Evolutionary conservation across 2,113 vertebrate species (phyloP).

Genomic region (Gallinago undulata): DNA sequence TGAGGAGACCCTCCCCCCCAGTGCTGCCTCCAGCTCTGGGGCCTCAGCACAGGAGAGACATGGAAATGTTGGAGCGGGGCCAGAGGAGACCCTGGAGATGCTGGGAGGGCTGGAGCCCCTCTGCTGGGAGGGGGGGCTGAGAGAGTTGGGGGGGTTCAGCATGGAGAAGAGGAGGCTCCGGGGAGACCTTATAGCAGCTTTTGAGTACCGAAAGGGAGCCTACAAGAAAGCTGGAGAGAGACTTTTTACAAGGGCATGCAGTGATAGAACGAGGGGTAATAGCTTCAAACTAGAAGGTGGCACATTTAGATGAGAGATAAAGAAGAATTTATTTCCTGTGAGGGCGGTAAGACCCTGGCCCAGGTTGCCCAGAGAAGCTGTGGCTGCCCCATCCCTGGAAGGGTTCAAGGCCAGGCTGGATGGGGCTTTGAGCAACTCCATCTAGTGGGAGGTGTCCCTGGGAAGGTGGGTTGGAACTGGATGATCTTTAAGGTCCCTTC

Average conservation of each 20-base stretch:
- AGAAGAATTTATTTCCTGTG: neutral
- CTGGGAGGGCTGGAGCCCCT: neutral
- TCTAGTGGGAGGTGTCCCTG: neutral
- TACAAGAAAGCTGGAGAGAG: neutral
- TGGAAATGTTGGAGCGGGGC: neutral
- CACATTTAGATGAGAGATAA: neutral
- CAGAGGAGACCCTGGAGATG: neutral
- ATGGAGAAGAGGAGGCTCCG: neutral
- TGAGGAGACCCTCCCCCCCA: neutral
- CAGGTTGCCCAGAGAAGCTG: neutral
- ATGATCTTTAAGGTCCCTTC: neutral
- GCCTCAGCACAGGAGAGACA: neutral
- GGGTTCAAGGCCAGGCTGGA: neutral
- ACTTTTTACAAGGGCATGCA: neutral
- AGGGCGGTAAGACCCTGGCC: neutral
- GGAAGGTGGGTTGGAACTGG: neutral
- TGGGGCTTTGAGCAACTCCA: neutral
- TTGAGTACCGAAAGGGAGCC: neutral
- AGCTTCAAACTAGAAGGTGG: neutral
- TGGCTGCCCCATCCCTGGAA: neutral
- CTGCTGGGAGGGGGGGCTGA: neutral
- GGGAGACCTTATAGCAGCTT: neutral
- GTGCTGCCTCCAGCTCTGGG: neutral
- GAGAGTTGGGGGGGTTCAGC: neutral
- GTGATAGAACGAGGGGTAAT: neutral